Evolutionary conservation across 2,888 invertebrate genomes (phyloP).

Genomic region (Chymomyza fuscimana): DNA sequence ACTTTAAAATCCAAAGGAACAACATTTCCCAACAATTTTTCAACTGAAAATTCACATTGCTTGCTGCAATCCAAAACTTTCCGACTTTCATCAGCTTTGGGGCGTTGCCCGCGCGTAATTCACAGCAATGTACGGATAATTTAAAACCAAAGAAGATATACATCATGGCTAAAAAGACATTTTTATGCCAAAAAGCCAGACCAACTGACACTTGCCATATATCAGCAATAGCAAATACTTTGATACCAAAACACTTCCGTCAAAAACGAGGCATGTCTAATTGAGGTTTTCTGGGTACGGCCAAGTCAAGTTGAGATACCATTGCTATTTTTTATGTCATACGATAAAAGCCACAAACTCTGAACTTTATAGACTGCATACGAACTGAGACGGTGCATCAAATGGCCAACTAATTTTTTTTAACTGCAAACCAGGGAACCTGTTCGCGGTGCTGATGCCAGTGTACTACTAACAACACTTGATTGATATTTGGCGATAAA

Average conservation of each 20-base stretch:
- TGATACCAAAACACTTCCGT: slow-evolving; percentile 1
- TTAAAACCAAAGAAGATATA: background rate
- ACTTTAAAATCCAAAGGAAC: no score
- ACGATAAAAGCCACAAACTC: slow-evolving; percentile 51
- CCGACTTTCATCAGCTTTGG: background rate
- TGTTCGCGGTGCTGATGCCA: slow-evolving; percentile 25
- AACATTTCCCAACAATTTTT: no score
- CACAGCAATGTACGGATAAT: background rate
- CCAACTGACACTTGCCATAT: slow-evolving; percentile 5
- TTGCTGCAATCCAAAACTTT: background rate
- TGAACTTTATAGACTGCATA: slow-evolving; percentile 70
- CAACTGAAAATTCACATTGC: no score
- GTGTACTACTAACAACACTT: slow-evolving; percentile 31
- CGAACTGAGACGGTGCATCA: background rate
- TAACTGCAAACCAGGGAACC: background rate
- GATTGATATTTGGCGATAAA: slow-evolving; percentile 71
- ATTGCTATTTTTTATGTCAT: slow-evolving; percentile 4
- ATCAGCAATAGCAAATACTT: background rate
- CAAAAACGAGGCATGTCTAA: background rate
- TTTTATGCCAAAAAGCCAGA: background rate
- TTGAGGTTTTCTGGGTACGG: background rate
- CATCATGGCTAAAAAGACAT: background rate
- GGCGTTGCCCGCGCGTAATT: background rate
- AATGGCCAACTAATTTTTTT: slow-evolving; percentile 7
- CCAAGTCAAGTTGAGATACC: background rate